Evolutionary conservation across 2,888 invertebrate genomes (phyloP).

Genomic region (Electrophaes corylata): DNA sequence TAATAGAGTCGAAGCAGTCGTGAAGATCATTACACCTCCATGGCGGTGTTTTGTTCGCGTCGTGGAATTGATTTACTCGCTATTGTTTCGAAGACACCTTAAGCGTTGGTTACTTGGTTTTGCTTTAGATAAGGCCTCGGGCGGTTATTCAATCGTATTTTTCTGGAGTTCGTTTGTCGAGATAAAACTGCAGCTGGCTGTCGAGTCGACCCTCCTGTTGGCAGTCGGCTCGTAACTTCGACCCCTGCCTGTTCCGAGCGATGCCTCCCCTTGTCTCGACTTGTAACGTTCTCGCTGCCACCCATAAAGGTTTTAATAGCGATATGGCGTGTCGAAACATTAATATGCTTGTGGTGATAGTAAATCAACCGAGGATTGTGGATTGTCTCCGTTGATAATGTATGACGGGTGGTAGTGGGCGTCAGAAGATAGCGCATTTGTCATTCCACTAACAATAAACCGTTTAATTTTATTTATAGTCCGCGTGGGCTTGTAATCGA

Average conservation of each 20-base stretch:
- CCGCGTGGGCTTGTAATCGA: constrained; percentile 68
- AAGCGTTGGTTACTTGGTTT: constrained; percentile 47
- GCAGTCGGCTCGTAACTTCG: constrained; percentile 59
- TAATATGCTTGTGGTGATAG: constrained; percentile 69
- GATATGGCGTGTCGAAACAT: constrained; percentile 76
- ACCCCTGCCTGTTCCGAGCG: constrained; percentile 56
- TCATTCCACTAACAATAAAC: constrained; percentile 77
- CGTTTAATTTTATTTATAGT: constrained; percentile 75
- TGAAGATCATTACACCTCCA: constrained; percentile 57
- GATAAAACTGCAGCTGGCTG: constrained; percentile 72
- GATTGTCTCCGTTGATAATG: constrained; percentile 48
- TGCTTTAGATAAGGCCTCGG: constrained; percentile 52
- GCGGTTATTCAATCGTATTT: constrained; percentile 50
- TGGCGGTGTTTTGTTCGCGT: constrained; percentile 61
- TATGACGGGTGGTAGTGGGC: constrained; percentile 58
- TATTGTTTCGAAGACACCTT: constrained; percentile 60
- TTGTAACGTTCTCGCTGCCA: constrained; percentile 59
- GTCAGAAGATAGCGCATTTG: constrained; percentile 72
- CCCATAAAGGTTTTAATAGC: constrained; percentile 74
- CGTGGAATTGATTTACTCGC: constrained; percentile 73
- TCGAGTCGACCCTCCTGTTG: constrained; percentile 59
- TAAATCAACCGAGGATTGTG: constrained; percentile 59
- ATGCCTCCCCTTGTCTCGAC: constrained; percentile 58
- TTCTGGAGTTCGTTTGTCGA: constrained; percentile 59
- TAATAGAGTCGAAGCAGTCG: constrained; percentile 56